Base-by-base conservation (phyloP, 2,888 invertebrate species). In the Diarsia dahlii region DNA sequence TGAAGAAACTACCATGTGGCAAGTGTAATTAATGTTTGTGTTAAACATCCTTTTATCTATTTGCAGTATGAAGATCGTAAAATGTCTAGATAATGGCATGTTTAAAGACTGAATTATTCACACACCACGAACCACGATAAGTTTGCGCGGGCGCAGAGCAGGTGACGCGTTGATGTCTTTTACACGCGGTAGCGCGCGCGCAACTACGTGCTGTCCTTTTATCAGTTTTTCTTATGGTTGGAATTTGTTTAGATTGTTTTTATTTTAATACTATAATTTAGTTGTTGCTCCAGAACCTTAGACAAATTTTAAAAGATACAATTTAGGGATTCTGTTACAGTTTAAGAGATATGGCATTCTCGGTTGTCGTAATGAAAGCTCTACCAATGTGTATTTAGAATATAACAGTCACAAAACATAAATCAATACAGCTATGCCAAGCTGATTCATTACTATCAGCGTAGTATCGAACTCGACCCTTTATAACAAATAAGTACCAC, bases 131-230 rank as follows among this genome's bases (percentile, higher is more conserved):
- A 54, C 28, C 18, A 39, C 39, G 34, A 46, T 70, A 63, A 65
- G 52, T 64, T 65, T 78, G 78, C 78, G 86, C 63, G 15, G 28
- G 76, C 84, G 87, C 80, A 84, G 76, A 82, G 87, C 80, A 84
- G 56, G 46, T 79, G 82, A 78, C 82, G 90, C 90, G 90, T 90
- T 89, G 90, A 90, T 84, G 89, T 91, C 91, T 91, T 91, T 88
- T 87, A 74, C 75, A 75, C 50, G 72, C 48, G 68, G 45, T 45
- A 64, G 65, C 48, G 60, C 71, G 56, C 73, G 18, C 63, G 60
- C 71, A 67, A 20, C 54, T 71, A 63, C n/a, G 48, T 68, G 64
- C 34, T 39, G 50, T 34, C 34, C 23, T 67, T 39, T 72, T 23
- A 39, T 66, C 12, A 18, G 9, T 6, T 58, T 70, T 60, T 39